Evolutionary conservation across 2,113 vertebrate genomes (phyloP).

Genomic region (Halcyon malimbica): DNA sequence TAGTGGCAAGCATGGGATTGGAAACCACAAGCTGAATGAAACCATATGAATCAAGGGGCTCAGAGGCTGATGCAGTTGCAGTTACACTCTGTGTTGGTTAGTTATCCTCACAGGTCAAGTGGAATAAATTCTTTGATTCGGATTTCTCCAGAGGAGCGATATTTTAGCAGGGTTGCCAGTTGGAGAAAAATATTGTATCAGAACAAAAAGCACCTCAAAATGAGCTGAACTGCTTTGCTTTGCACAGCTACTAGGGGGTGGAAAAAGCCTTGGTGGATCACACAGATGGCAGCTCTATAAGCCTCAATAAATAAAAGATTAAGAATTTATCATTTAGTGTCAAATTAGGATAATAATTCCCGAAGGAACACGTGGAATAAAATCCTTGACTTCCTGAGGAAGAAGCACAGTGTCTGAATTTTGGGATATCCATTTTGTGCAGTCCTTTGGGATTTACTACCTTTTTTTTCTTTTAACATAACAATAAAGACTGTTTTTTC

Average conservation of each 20-base stretch:
- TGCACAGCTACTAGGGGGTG: neutral
- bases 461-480: neutral
- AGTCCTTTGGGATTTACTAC: neutral
- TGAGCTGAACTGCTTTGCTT: neutral
- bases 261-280: neutral
- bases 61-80: neutral
- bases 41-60: neutral
- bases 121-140: neutral
- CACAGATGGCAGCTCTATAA: neutral
- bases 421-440: neutral
- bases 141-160: neutral
- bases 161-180: neutral
- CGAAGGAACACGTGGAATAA: neutral
- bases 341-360: neutral
- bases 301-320: neutral
- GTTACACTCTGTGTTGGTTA: neutral
- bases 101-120: neutral
- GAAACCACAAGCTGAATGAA: neutral
- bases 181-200: neutral
- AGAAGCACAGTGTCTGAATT: neutral
- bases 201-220: neutral
- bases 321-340: neutral
- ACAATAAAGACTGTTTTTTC: slow-evolving; percentile 15
- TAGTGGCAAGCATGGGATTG: neutral
- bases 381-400: slow-evolving; percentile 14